Base-by-base conservation (phyloP, 2,797 vertebrate species). In the Microhierax caerulescens region DNA sequence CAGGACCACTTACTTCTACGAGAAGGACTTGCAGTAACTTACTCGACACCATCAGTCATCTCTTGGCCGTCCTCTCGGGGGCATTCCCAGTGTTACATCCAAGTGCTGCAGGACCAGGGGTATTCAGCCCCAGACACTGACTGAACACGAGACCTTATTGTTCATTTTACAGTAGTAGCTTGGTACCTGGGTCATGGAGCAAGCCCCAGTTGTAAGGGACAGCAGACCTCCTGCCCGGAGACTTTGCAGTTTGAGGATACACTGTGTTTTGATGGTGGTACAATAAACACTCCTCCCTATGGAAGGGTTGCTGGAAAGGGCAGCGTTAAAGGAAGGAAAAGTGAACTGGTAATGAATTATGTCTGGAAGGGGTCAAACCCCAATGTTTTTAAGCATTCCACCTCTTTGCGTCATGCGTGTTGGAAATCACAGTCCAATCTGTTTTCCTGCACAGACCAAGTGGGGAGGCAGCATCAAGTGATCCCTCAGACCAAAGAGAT, bases 21-120 rank as follows among this genome's bases (percentile, higher is more conserved):
- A 97, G 90, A 75, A 93, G 59, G 50, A 32, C 12, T 92, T 61
- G 74, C 74, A 86, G 22, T 94, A 94, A 95, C 57, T 90, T 23
- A 36, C 53, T 13, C 6, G 0, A 45, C 56, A 54, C 61, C 67
- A 94, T 93, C 89, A 36, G 11, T 86, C 95, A 93, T 69, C 61
- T 63, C 89, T 61, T 30, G 56, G 86, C 57, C 5, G 0, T 65
- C 36, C 51, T 69, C 56, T 45, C 2, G 0, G 61, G 86, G 64
- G 17, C 48, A 43, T 96, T 84, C 54, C 34, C 5, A 3, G n/a
- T 0, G 0, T 72, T 64, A 12, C 2, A 0, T 25, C n/a, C 57
- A 41, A 65, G 81, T 9, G 57, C 60, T 13, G n/a, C 57, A 61
- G 84, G 22, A 67, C 20, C 78, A 27, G 68, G 76, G 88, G 45